Base-by-base conservation (phyloP, 2,888 invertebrate genomes). In the Yponomeuta malinellus region DNA sequence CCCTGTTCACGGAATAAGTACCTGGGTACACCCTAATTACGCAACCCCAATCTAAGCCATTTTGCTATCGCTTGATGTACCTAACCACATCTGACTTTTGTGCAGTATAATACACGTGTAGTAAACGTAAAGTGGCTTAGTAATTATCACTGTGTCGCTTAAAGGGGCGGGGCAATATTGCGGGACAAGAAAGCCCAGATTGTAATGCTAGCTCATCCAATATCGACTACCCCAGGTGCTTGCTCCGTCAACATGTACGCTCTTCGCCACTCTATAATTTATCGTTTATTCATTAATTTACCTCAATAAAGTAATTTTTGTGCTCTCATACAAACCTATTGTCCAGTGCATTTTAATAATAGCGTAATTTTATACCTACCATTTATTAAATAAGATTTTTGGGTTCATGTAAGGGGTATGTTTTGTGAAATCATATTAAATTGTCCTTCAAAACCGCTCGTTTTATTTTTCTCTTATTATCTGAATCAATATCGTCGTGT, bases 371-470 rank as follows among this genome's bases (percentile, higher is more conserved):
- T 89, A 87, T 89, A 89, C 88, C 85, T 89, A 89, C 87, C 88
- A 88, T 84, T 86, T 31, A 81, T 88, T 85, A 86, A 75, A 79
- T 90, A 90, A 85, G 87, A 83, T 84, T 87, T 85, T 83, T 87
- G 83, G 82, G 87, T 90, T 91, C 82, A 83, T 90, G 85, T 90
- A 88, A 82, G 86, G 90, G 90, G 87, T 89, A 89, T 85, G 88
- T 92, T 89, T 90, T 91, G 90, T 92, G 90, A 86, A 89, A 88
- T 87, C 84, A 86, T 87, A 90, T 88, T 90, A 92, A 88, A 91
- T 88, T 90, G 91, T 91, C 91, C 90, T 90, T 92, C 90, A 88
- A 84, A 89, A 90, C 79, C 88, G 90, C 77, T 87, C 48, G 90
- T 92, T 90, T 92, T 74, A 88, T 89, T 91, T 52, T 23, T 70